Percentiles rank a stretch among this genome's conserved stretches.
phyloP scores from a whole-genome alignment of 1,140 invertebrate species.

The Centruroides vittatus region DNA sequence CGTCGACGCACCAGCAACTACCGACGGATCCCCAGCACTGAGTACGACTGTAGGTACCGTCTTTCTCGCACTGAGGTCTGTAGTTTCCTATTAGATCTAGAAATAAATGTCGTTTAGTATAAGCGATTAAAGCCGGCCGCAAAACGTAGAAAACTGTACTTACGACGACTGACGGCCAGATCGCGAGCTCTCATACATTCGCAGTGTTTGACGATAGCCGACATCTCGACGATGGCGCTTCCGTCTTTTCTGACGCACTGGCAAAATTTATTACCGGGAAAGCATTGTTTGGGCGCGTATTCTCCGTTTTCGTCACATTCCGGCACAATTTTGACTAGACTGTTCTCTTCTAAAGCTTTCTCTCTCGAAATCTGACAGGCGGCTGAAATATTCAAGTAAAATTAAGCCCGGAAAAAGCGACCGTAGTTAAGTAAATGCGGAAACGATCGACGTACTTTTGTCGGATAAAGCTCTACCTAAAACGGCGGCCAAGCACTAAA shows the following conservation, averaged over 20 bases:
- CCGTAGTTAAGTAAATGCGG: too few species aligned
- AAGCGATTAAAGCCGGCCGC: too few species aligned
- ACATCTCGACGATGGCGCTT: conserved; percentile 8
- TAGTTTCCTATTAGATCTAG: conserved; percentile 7
- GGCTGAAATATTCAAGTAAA: too few species aligned
- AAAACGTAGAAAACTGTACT: too few species aligned
- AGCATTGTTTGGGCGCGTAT: conserved; percentile 16
- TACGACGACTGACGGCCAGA: too few species aligned
- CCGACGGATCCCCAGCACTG: conserved; percentile 11
- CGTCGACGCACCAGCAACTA: conserved; percentile 16
- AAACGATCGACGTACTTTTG: too few species aligned
- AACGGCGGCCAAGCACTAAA: too few species aligned
- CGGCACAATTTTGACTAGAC: conserved; percentile 2
- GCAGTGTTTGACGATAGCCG: conserved; percentile 12
- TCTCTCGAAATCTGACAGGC: too few species aligned
- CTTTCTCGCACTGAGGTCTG: conserved; percentile 4
- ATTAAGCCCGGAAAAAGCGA: too few species aligned
- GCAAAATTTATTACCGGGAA: conserved; percentile 13
- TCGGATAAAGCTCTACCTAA: too few species aligned
- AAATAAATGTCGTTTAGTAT: too few species aligned
- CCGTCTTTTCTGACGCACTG: conserved; percentile 17
- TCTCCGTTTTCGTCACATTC: conserved; percentile 16
- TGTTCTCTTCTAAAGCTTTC: too few species aligned
- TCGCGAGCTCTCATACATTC: conserved; percentile 9
- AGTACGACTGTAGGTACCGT: conserved; percentile 10